A percentile compares a stretch with the other conserved stretches of the same genome.
Conservation (phyloP, 1,140 invertebrate species). For the Conus ventricosus region DNA sequence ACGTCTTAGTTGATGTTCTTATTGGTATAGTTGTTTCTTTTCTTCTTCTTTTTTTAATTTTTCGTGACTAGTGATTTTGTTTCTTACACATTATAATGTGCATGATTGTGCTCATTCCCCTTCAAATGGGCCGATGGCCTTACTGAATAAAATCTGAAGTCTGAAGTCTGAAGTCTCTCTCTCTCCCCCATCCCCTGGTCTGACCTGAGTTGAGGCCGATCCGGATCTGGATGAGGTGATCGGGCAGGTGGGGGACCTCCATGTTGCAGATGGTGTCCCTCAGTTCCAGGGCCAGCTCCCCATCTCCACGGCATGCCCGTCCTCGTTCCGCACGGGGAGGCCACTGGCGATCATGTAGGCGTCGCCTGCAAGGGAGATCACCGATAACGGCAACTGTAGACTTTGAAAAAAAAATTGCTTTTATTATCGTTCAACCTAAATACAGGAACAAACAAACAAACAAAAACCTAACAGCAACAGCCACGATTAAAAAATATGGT, state of each 20-base stretch:
- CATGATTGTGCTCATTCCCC: no score
- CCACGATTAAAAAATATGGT: not conserved
- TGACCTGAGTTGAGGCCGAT: constrained; percentile 95
- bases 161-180: no score
- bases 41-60: no score
- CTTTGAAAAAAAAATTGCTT: not conserved
- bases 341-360: constrained; percentile 78
- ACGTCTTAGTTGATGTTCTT: no score
- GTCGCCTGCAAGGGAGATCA: constrained; percentile 58
- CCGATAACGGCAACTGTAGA: no score
- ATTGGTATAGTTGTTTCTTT: no score
- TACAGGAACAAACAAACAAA: not conserved
- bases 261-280: constrained; percentile 89
- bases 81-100: no score
- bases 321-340: constrained; percentile 91
- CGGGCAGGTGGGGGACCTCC: constrained; percentile 87
- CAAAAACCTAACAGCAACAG: not conserved
- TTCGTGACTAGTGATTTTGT: no score
- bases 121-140: no score
- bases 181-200: not conserved
- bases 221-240: constrained; percentile 87
- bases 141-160: no score
- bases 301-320: constrained; percentile 94
- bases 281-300: constrained; percentile 89
- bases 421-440: not conserved